Evolutionary conservation across 2,113 vertebrate species (phyloP), one percentile per base, ranked within the genome.

Genomic region (Chamaetylas fuelleborni): DNA sequence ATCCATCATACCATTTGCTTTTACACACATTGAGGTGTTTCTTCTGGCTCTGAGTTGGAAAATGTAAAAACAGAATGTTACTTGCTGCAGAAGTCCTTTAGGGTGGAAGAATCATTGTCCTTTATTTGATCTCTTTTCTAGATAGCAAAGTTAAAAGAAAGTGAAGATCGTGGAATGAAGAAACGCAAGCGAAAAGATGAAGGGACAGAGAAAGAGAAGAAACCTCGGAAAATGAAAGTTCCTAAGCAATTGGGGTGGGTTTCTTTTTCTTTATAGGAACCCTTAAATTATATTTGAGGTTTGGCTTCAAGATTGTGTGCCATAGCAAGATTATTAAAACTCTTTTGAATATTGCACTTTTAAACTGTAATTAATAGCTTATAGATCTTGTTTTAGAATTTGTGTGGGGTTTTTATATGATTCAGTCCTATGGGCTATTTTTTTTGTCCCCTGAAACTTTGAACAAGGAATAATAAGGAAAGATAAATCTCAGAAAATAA

Each of bases 151-250:
- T 90, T 98, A 82, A 99, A 99, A 97, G 99, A 99, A 17, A 98
- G 97, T 4, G 99, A 99, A 83, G 99, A 99, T 83, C 97, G 96
- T 57, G 98, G 97, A 72, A 98, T 99, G 62, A 99, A 99, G 96
- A 99, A 99, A 89, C 98, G 99, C 25, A 98, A 99, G 94, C 98
- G 99, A 94, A 99, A 99, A 97, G 99, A 98, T 67, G 99, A 99
- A 42, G 98, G 98, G 33, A 90, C 92, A n/a, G 98, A 98, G 76
- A 98, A 99, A 79, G 99, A 99, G 64, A 99, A 99, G 96, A 99
- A 99, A 87, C 98, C 99, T 88, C 98, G 97, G 92, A 99, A 99
- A 95, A 98, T 98, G 67, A 99, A 98, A 98, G 98, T 99, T 91
- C 97, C 98, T 91, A 99, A 99, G 96, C 97, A 98, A 42, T 57